Evolutionary conservation across 2,888 invertebrate species (phyloP).

Genomic region (Glaucopsyche alexis): DNA sequence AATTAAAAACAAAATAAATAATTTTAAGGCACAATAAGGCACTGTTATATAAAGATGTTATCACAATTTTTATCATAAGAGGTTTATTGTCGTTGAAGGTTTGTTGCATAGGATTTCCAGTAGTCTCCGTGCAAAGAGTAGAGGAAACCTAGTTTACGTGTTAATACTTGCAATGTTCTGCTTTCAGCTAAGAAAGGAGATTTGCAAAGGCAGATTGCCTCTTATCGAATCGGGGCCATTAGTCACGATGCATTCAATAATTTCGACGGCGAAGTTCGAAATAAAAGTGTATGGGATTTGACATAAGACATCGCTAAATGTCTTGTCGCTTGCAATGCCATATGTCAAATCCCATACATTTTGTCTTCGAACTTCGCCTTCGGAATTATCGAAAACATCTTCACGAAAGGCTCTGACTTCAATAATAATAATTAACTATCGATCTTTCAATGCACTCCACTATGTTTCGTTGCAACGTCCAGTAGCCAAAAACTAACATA

Average conservation of each 20-base stretch:
- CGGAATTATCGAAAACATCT: too few species aligned
- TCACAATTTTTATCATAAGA: conserved; percentile 58
- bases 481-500: conserved; percentile 12
- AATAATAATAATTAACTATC: conserved; percentile 48
- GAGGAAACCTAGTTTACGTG: conserved; percentile 59
- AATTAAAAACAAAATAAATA: conserved; percentile 75
- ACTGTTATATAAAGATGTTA: conserved; percentile 76
- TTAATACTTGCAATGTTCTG: conserved; percentile 55
- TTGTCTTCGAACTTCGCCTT: too few species aligned
- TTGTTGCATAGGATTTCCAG: conserved; percentile 61
- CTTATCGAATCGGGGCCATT: conserved; percentile 44
- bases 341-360: too few species aligned
- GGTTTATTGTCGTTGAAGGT: conserved; percentile 43
- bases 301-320: too few species aligned
- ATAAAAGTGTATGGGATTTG: too few species aligned
- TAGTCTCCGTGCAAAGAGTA: conserved; percentile 67
- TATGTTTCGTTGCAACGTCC: background rate
- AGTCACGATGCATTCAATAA: too few species aligned
- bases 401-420: too few species aligned
- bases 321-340: too few species aligned
- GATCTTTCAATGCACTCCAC: background rate
- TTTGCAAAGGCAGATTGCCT: conserved; percentile 53
- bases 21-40: conserved; percentile 77
- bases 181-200: conserved; percentile 68
- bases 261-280: too few species aligned